These are phyloP conservation scores for Apostichopus parvimensis DNA, from an alignment of 35 echinoderm and acorn worm genomes.

Conservation along the genomic window DNA sequence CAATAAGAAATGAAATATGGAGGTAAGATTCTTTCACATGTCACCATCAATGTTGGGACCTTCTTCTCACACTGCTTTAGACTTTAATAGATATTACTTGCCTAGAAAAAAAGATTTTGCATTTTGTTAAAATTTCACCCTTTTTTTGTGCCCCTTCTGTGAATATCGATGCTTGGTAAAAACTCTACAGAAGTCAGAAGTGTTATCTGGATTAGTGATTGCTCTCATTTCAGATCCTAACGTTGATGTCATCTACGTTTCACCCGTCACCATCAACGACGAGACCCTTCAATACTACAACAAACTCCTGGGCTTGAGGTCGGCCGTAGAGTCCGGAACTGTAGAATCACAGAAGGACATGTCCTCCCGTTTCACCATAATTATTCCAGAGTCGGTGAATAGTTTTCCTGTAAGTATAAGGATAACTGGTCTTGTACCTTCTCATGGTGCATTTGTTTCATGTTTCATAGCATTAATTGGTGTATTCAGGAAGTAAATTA, in stretches of 20 bases:
- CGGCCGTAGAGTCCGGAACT: slow-evolving; percentile 72
- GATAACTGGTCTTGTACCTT: no score
- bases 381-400: slow-evolving; percentile 90
- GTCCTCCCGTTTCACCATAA: slow-evolving; percentile 82
- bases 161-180: slow-evolving; percentile 44
- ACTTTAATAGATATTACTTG: no score
- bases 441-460: no score
- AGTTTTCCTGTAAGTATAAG: slow-evolving; percentile 90
- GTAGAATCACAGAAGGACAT: slow-evolving; percentile 92
- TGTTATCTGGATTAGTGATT: slow-evolving; percentile 10
- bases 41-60: slow-evolving; percentile 53
- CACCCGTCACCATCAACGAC: slow-evolving; percentile 89
- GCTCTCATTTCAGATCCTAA: slow-evolving; percentile 71
- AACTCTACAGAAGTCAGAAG: no score
- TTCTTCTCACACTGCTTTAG: no score
- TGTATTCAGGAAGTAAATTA: neutral
- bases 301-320: slow-evolving; percentile 81
- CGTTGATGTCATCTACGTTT: slow-evolving; percentile 95
- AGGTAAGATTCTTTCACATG: no score
- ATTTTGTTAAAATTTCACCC: no score
- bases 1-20: no score
- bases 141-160: slow-evolving; percentile 69
- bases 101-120: no score
- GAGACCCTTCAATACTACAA: slow-evolving; percentile 98
- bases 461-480: neutral